Evolutionary conservation across 2,888 invertebrate species (phyloP).

Genomic region (Gryllus longicercus): DNA sequence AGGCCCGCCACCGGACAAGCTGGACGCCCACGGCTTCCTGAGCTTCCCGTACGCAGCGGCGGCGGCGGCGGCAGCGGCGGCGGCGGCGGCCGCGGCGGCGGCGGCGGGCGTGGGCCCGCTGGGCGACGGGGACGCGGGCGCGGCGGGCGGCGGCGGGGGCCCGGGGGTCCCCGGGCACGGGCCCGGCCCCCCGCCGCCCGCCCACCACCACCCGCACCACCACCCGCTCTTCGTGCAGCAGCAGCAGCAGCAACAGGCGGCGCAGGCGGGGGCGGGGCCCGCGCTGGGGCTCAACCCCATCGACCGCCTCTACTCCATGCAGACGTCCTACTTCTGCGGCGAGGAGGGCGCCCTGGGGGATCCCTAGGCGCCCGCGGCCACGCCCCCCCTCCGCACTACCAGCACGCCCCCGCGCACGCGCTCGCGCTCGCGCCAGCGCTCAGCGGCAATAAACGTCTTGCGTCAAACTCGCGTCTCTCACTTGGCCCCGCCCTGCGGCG

Average conservation of each 20-base stretch:
- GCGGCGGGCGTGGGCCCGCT: not conserved
- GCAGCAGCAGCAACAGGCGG: conserved; percentile 28
- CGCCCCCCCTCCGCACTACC: no score
- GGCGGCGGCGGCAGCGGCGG: conserved; percentile 1
- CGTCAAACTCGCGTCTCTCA: no score
- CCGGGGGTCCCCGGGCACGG: not conserved
- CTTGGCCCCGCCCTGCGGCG: no score
- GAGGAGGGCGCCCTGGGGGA: conserved; percentile 46
- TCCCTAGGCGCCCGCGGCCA: not conserved
- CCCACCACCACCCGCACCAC: not conserved
- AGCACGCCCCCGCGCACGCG: no score
- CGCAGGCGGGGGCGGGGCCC: not conserved
- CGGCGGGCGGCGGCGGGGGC: conserved; percentile 7
- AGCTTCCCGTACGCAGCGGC: conserved; percentile 39
- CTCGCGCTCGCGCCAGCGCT: no score
- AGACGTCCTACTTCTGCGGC: conserved; percentile 60
- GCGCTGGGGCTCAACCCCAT: conserved; percentile 48
- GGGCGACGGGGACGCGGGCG: not conserved
- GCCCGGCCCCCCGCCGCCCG: not conserved
- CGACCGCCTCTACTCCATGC: conserved; percentile 62
- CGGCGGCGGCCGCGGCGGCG: not conserved
- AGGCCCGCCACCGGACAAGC: conserved; percentile 40
- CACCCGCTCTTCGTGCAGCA: not conserved
- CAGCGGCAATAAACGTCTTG: no score
- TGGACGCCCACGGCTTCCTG: conserved; percentile 43